phyloP scores from a whole-genome alignment of 2,888 invertebrate species.

The Cerceris rybyensis region DNA sequence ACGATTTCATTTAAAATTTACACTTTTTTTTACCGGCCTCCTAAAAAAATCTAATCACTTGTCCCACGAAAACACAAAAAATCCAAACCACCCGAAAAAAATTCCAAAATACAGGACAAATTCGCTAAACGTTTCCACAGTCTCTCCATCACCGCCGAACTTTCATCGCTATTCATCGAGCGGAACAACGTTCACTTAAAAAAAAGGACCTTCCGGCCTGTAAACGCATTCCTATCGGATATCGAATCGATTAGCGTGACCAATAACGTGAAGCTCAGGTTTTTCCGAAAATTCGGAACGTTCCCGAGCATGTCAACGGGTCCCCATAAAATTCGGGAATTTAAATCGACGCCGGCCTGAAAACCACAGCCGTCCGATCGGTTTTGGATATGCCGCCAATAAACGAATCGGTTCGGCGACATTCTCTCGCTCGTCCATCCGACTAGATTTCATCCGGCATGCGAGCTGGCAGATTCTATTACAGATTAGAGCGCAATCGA shows the following conservation, averaged over 20 bases:
- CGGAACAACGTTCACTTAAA: background rate
- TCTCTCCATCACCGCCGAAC: background rate
- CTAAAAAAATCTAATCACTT: too few relatives aligned
- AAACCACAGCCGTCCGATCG: constrained; percentile 27
- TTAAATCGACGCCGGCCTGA: constrained; percentile 47
- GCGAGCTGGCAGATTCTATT: constrained; percentile 67
- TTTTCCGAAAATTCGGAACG: constrained; percentile 23
- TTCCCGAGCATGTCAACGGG: constrained; percentile 34
- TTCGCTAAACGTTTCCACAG: too few relatives aligned
- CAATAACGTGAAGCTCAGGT: constrained; percentile 40
- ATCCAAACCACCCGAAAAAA: too few relatives aligned
- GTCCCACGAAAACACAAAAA: too few relatives aligned
- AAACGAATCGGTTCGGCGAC: constrained; percentile 41
- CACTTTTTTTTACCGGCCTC: too few relatives aligned
- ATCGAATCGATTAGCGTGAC: constrained; percentile 24
- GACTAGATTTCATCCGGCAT: constrained; percentile 37
- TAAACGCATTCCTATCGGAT: background rate
- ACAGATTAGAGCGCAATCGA: constrained; percentile 68
- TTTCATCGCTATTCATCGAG: constrained; percentile 3
- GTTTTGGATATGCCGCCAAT: constrained; percentile 41
- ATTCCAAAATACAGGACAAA: too few relatives aligned
- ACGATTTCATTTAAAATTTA: too few relatives aligned
- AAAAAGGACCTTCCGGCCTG: background rate
- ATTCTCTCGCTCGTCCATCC: constrained; percentile 28
- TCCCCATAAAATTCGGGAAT: constrained; percentile 60